phyloP scores from a whole-genome alignment of 2,797 vertebrate genomes.

The Myotis myotis region DNA sequence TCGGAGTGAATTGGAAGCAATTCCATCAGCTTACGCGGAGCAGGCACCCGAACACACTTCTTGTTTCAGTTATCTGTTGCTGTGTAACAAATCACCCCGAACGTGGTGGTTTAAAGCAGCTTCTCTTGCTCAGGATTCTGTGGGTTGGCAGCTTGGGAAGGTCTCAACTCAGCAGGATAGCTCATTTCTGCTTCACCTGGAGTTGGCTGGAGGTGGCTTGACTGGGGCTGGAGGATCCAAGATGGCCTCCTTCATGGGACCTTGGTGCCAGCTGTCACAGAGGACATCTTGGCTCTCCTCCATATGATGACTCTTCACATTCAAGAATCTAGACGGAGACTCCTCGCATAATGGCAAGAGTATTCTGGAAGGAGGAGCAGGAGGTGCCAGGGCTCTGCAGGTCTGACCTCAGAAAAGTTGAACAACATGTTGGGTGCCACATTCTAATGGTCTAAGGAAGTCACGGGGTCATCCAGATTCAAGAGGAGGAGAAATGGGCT shows the following conservation, averaged over 20 bases:
- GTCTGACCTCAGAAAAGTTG: not conserved
- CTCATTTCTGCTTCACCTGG: not conserved
- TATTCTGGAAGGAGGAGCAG: not conserved
- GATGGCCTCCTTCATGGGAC: not conserved
- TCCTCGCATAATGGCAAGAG: not conserved
- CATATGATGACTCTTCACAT: not conserved
- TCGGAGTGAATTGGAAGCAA: not conserved
- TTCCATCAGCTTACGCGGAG: conserved; percentile 1
- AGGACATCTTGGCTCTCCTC: not conserved
- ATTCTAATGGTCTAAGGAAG: not conserved
- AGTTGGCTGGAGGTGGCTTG: not conserved
- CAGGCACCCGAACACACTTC: not conserved
- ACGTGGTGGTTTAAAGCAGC: not conserved
- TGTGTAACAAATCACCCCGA: not conserved
- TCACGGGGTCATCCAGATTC: not conserved
- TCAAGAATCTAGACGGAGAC: not conserved
- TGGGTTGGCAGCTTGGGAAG: not conserved
- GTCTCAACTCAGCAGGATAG: not conserved
- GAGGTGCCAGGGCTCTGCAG: not conserved
- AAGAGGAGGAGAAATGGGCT: not conserved
- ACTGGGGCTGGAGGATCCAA: not conserved
- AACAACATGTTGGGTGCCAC: not conserved
- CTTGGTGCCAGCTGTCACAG: not conserved
- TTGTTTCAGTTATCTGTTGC: not conserved
- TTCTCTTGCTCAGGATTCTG: not conserved